A percentile compares a stretch with the other conserved stretches of the same genome.
Conservation (phyloP, 2,113 vertebrate genomes). For the Dicerorhinus sumatrensis region DNA sequence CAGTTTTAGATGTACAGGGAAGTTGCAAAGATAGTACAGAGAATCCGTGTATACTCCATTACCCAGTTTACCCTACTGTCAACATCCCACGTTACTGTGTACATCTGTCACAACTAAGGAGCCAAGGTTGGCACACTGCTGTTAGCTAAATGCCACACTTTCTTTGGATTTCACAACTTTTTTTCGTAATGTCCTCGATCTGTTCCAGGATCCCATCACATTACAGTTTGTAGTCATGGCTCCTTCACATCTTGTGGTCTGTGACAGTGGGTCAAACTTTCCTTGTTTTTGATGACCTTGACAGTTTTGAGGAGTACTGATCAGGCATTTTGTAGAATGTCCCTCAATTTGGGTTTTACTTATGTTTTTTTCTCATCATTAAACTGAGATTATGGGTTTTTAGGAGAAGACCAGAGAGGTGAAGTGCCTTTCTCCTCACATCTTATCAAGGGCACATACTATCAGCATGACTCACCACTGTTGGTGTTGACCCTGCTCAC, state of each 20-base stretch:
- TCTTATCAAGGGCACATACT: not conserved
- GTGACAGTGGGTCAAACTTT: not conserved
- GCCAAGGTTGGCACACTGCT: too few relatives aligned
- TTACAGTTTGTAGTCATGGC: not conserved
- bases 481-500: not conserved
- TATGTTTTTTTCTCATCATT: not conserved
- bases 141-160: not conserved
- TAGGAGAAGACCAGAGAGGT: not conserved
- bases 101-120: not conserved
- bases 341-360: not conserved
- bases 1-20: not conserved
- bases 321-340: not conserved
- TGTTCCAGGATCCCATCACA: not conserved
- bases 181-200: not conserved
- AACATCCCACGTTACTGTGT: too few relatives aligned
- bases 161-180: not conserved
- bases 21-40: not conserved
- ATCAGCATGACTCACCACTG: fast-evolving
- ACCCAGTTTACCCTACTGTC: not conserved
- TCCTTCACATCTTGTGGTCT: not conserved
- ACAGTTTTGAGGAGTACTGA: not conserved
- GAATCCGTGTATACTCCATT: not conserved
- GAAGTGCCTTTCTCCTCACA: not conserved
- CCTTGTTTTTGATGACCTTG: not conserved
- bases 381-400: not conserved